phyloP scores from a whole-genome alignment of 1,140 invertebrate genomes.

The Zophobas morio region DNA sequence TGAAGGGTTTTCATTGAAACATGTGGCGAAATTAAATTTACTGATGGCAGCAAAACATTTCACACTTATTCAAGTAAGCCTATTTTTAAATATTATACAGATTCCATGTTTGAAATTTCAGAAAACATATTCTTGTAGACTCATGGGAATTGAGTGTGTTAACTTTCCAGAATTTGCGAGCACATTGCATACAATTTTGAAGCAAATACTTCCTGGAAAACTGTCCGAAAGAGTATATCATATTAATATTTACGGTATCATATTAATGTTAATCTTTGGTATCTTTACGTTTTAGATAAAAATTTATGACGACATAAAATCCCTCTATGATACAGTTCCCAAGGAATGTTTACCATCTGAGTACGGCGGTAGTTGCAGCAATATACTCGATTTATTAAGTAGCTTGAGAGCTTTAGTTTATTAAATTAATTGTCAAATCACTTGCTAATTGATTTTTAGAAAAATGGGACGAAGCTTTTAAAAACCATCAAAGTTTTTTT shows the following conservation, averaged over 20 bases:
- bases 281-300: slow-evolving; percentile 15
- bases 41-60: no score
- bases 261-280: neutral
- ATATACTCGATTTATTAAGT: neutral
- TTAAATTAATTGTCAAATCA: neutral
- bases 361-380: slow-evolving; percentile 19
- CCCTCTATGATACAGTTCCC: slow-evolving; percentile 17
- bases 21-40: no score
- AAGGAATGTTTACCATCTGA: slow-evolving; percentile 16
- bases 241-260: neutral
- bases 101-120: neutral
- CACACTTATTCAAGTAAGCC: neutral
- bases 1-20: no score
- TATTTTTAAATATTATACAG: no score
- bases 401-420: neutral
- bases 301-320: slow-evolving; percentile 25
- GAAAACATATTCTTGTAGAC: slow-evolving; percentile 12
- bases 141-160: slow-evolving; percentile 5
- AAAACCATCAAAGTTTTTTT: slow-evolving; percentile 20
- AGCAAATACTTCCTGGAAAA: neutral
- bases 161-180: neutral
- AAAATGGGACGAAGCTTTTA: slow-evolving; percentile 14
- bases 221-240: slow-evolving; percentile 7
- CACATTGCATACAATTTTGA: neutral
- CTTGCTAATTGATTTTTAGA: slow-evolving; percentile 9